A percentile compares a stretch with the other conserved stretches of the same genome.
Conservation (phyloP, 2,888 invertebrate species). For the Seira ritae region DNA sequence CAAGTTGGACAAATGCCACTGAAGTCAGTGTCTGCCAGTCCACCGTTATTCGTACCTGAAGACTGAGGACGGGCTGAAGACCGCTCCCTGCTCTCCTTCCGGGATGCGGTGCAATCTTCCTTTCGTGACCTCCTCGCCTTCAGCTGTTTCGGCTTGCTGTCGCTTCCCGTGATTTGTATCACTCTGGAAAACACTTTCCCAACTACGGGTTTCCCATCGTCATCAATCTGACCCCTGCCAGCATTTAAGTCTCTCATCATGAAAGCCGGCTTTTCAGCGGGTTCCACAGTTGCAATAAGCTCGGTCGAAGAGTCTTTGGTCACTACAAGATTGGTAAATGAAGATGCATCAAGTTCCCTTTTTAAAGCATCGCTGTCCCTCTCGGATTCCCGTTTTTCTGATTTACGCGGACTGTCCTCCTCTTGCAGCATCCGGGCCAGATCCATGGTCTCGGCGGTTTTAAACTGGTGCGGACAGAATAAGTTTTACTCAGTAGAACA, state of each 20-base stretch:
- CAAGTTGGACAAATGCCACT: too few species aligned
- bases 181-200: conserved; percentile 55
- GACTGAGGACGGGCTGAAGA: too few species aligned
- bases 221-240: conserved; percentile 41
- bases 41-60: too few species aligned
- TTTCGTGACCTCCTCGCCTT: conserved; percentile 25
- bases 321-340: conserved; percentile 33
- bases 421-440: conserved; percentile 41
- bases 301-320: conserved; percentile 61
- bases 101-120: background rate
- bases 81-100: too few species aligned
- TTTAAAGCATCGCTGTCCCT: background rate
- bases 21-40: too few species aligned
- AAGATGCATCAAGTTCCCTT: conserved; percentile 15
- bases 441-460: conserved; percentile 62
- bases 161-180: conserved; percentile 20
- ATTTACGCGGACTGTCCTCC: conserved; percentile 12
- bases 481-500: background rate
- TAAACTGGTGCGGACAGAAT: conserved; percentile 14
- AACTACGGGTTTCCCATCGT: conserved; percentile 54
- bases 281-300: conserved; percentile 18
- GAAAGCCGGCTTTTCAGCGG: background rate
- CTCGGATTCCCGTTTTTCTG: background rate
- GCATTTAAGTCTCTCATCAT: conserved; percentile 36
- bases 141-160: conserved; percentile 41